Conservation (phyloP, 1,140 invertebrate species). For the Hyposmocoma kahamanoa region DNA sequence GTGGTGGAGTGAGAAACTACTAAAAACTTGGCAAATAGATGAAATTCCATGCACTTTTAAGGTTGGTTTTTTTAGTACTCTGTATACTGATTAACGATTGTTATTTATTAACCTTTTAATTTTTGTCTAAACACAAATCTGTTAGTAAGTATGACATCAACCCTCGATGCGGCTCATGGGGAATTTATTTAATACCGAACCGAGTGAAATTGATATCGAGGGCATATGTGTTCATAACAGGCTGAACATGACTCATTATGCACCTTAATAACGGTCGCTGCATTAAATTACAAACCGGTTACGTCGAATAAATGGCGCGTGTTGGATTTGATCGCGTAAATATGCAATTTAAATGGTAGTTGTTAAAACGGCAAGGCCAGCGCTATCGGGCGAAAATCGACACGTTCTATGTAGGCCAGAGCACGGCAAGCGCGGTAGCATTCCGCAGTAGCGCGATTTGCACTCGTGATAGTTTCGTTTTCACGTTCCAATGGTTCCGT, state of each 20-base stretch:
- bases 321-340: slow-evolving; percentile 47
- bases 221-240: slow-evolving; percentile 16
- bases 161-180: too few relatives aligned
- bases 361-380: slow-evolving; percentile 62
- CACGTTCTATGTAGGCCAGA: slow-evolving; percentile 63
- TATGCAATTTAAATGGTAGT: slow-evolving; percentile 66
- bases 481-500: slow-evolving; percentile 56
- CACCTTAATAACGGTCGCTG: slow-evolving; percentile 25
- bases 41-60: too few relatives aligned
- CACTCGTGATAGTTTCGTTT: slow-evolving; percentile 65
- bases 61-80: too few relatives aligned
- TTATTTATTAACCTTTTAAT: too few relatives aligned
- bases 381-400: slow-evolving; percentile 66
- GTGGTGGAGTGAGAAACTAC: too few relatives aligned
- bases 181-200: slow-evolving; percentile 12
- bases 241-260: slow-evolving; percentile 33
- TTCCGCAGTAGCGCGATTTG: slow-evolving; percentile 64
- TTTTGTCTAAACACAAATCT: too few relatives aligned
- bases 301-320: slow-evolving; percentile 46
- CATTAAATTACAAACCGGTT: slow-evolving; percentile 49
- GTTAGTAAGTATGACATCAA: slow-evolving; percentile 5
- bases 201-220: slow-evolving; percentile 19
- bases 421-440: slow-evolving; percentile 42
- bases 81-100: too few relatives aligned
- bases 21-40: too few relatives aligned